A percentile compares a stretch with the other conserved stretches of the same genome.
phyloP scores from a whole-genome alignment of 2,888 invertebrate genomes.

The Trachelus troglodyta region DNA sequence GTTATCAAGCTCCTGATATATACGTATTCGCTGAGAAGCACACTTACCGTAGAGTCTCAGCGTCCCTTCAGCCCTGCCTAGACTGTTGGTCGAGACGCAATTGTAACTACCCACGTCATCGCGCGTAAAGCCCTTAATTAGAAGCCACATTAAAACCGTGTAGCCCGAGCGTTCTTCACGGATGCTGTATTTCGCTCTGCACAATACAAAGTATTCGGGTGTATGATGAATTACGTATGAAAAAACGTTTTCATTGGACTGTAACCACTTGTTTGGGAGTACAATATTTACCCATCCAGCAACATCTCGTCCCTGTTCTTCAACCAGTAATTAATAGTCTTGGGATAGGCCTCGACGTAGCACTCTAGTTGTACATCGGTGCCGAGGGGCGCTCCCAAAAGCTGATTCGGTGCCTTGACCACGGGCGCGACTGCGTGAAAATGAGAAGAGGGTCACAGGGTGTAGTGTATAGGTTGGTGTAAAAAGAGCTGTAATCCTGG shows the following conservation, averaged over 20 bases:
- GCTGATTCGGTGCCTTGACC: conserved; percentile 89
- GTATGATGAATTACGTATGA: not conserved
- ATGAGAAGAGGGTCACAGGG: not conserved
- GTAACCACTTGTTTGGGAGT: not conserved
- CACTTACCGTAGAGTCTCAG: conserved; percentile 77
- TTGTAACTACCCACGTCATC: conserved; percentile 80
- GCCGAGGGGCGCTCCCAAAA: conserved; percentile 86
- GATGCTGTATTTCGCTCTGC: conserved; percentile 81
- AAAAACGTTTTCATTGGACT: not conserved
- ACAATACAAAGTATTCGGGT: conserved; percentile 32
- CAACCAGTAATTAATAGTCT: conserved; percentile 82
- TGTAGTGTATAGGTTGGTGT: not conserved
- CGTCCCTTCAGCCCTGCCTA: conserved; percentile 82
- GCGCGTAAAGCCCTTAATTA: conserved; percentile 72
- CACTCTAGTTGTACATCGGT: conserved; percentile 89
- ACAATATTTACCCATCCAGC: conserved; percentile 53
- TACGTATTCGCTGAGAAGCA: not conserved
- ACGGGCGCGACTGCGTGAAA: conserved; percentile 81
- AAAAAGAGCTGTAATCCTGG: not conserved
- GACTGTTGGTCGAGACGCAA: conserved; percentile 83
- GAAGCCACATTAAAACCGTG: conserved; percentile 80
- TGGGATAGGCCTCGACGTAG: conserved; percentile 88
- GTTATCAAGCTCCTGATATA: not conserved
- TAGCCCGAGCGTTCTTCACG: conserved; percentile 78
- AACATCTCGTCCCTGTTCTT: conserved; percentile 79